Base-by-base conservation (phyloP, 2,888 invertebrate species). In the Lasioglossum zephyrum region DNA sequence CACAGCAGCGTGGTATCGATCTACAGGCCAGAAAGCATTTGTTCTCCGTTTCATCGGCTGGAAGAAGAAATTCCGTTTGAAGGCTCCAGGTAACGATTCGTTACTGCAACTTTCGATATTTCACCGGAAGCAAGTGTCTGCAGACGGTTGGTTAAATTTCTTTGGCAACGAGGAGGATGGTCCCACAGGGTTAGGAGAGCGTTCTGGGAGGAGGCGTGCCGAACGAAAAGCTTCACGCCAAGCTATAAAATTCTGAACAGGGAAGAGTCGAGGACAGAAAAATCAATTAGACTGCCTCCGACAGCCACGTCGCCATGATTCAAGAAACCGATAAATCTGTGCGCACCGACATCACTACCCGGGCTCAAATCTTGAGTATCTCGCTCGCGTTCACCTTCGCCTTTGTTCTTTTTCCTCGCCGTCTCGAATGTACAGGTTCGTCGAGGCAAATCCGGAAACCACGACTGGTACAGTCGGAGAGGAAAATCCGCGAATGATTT, bases 281-380 rank as follows among this genome's bases (percentile, higher is more conserved):
- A 93, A 93, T 93, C 93, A 93, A 93, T 93, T 93, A 93, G 93
- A 91, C 87, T 87, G 92, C 89, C 88, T 88, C 87, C 91, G 90
- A 92, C 89, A 92, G 87, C 87, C 85, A 90, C 90, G 89, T 93
- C 92, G 89, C 87, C 92, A 88, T 90, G 92, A 93, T 92, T 92
- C 93, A 89, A 87, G 88, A 92, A 92, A 91, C 90, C 90, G 89
- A 92, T 93, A 93, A 93, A 92, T 93, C 92, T 87, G 86, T 84
- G 77, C 86, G 75, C 78, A 83, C 74, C 91, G 91, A 87, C 84
- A 91, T 90, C 91, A 87, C 86, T 85, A 91, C 84, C 90, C 84
- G 82, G 72, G 73, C 77, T 82, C 74, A 82, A 84, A 90, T 88
- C 90, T 88, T 76, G 81, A 88, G 89, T 82, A 84, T 84, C 90